These are phyloP conservation scores for Cepphus grylle DNA, from an alignment of 2,113 vertebrate species.

Conservation along the genomic window DNA sequence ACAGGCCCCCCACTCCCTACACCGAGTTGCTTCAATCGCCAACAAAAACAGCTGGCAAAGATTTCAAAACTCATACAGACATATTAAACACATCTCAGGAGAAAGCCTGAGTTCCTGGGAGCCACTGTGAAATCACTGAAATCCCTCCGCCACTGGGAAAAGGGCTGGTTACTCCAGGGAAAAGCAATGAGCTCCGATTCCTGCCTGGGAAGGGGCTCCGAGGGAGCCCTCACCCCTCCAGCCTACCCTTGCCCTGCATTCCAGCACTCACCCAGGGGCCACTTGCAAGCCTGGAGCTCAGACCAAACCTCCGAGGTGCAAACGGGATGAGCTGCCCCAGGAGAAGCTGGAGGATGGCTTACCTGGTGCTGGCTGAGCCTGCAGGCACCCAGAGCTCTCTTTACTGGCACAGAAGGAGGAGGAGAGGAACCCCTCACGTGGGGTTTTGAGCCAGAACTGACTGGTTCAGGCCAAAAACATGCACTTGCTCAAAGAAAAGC, in stretches of 20 bases:
- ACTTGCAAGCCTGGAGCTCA: neutral
- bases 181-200: neutral
- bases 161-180: neutral
- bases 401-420: neutral
- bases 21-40: fast-evolving
- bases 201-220: neutral
- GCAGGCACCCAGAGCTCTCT: fast-evolving
- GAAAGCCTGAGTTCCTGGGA: neutral
- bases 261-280: neutral
- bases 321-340: neutral
- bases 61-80: fast-evolving
- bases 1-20: fast-evolving
- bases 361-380: neutral
- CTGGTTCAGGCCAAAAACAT: neutral
- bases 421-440: neutral
- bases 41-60: neutral
- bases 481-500: neutral
- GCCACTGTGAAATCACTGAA: neutral
- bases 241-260: fast-evolving
- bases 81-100: fast-evolving
- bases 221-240: fast-evolving
- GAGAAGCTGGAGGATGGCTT: neutral
- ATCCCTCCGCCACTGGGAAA: neutral
- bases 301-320: fast-evolving
- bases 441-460: neutral